Evolutionary conservation across 2,113 vertebrate genomes (phyloP).

Genomic region (Neotoma lepida): DNA sequence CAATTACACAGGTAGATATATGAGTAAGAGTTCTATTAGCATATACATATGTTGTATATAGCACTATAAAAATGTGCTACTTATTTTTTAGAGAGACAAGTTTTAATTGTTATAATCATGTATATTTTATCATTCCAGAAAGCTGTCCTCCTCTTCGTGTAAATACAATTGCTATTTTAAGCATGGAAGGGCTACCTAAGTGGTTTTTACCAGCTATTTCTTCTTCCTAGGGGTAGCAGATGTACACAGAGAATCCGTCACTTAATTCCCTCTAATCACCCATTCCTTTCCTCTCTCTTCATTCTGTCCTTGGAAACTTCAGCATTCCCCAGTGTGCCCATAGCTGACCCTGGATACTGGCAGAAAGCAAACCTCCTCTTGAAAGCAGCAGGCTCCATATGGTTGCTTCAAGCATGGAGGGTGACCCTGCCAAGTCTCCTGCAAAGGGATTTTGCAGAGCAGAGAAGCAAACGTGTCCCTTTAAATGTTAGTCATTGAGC

Average conservation of each 20-base stretch:
- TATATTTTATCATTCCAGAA: conserved; percentile 40
- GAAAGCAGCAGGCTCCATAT: conserved; percentile 78
- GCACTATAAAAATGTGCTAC: not conserved
- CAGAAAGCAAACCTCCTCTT: conserved; percentile 78
- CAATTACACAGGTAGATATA: not conserved
- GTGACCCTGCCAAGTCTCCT: conserved; percentile 74
- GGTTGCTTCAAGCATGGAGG: conserved; percentile 70
- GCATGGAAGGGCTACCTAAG: conserved; percentile 67
- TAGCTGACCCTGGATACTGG: conserved; percentile 74
- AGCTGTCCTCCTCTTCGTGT: not conserved
- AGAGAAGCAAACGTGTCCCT: conserved; percentile 61
- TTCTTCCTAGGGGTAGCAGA: conserved; percentile 63
- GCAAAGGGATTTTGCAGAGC: conserved; percentile 70
- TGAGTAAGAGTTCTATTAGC: conserved; percentile 7
- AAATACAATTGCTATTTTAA: conserved; percentile 62
- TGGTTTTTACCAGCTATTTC: conserved; percentile 70
- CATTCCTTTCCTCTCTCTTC: conserved; percentile 68
- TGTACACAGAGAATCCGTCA: conserved; percentile 63
- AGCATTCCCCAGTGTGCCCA: conserved; percentile 67
- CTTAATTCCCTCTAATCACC: conserved; percentile 72
- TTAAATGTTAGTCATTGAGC: conserved; percentile 75
- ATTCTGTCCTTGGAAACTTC: conserved; percentile 66
- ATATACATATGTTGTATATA: not conserved
- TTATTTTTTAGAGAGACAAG: conserved; percentile 26
- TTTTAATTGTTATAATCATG: not conserved